Base-by-base conservation (phyloP, 92 coral and sea anemone genomes). In the Nematostella vectensis region DNA sequence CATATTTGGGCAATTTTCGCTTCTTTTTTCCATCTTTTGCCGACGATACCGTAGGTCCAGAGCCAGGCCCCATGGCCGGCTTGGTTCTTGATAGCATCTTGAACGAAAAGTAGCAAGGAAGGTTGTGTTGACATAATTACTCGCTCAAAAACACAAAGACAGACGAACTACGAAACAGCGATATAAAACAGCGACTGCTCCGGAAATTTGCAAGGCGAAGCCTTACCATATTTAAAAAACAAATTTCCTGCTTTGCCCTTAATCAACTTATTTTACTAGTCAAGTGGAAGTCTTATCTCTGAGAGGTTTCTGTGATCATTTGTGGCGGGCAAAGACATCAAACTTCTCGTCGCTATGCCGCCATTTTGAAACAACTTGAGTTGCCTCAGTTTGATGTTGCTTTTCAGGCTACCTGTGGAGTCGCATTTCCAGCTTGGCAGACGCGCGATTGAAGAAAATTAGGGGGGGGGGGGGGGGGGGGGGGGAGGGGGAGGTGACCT, bases 31-130 rank as follows among this genome's bases (percentile, higher is more conserved):
- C 72, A 57, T 91, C 98, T 51, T 78, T 91, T 17, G 95, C 88
- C 15, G 95, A 85, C 31, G 95, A 73, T 20, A 79, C 87, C 12
- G 93, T 74, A 16, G 88, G 77, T 24, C 95, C 96, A 26, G 98
- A 91, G 54, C 98, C 98, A 9, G 98, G 98, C 68, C 98, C 98
- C 69, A 91, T 87, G 48, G 98, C 98, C 60, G 98, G 98, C 79
- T 91, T 91, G 48, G 91, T 87, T 69, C 98, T 86, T 67, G 98
- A 91, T 29, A 91, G 96, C 72, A 91, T 91, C 98, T 91, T 65
- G 8, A 49, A 47, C 26, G 26, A 59, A 51, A 11, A 48, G 28
- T 12, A 61, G 2, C 36, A 10, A 6, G 4, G 18, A 10, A 6
- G 9, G 18, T 8, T 45, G 9, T 45, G 51, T 19, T 45, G 51